A percentile compares a stretch with the other conserved stretches of the same genome.
These are phyloP conservation scores for Petrocephalus microphthalmus DNA, from an alignment of 2,113 vertebrate species.

Conservation along the genomic window DNA sequence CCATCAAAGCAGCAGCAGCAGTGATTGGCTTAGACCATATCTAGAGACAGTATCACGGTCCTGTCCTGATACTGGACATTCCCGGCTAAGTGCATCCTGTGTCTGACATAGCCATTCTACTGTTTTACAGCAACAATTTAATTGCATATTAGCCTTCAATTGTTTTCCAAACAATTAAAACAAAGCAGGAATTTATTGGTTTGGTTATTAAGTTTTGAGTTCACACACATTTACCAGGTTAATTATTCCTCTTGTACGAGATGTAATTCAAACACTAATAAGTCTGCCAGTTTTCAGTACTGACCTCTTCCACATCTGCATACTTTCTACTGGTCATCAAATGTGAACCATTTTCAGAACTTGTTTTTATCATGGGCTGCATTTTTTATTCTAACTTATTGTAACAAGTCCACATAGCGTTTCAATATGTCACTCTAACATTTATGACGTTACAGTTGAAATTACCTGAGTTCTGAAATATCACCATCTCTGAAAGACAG, in stretches of 20 bases:
- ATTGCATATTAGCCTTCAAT: not conserved
- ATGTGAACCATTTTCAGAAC: not conserved
- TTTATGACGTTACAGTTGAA: not conserved
- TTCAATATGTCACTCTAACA: not conserved
- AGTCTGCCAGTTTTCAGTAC: not conserved
- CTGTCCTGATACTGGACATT: not conserved
- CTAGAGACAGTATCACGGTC: not conserved
- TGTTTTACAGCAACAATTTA: not conserved
- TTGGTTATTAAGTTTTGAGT: not conserved
- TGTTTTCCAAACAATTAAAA: not conserved
- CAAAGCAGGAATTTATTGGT: not conserved
- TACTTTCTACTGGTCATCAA: not conserved
- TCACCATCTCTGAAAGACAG: constrained; percentile 31
- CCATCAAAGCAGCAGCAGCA: not conserved
- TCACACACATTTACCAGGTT: not conserved
- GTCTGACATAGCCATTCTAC: not conserved
- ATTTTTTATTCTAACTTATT: not conserved
- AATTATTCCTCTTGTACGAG: not conserved
- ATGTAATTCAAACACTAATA: not conserved
- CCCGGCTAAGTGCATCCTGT: not conserved
- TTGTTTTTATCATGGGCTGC: not conserved
- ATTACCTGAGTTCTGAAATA: constrained; percentile 14
- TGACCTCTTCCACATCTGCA: not conserved
- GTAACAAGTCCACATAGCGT: not conserved
- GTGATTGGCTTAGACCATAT: not conserved